Evolutionary conservation across 1,140 invertebrate species (phyloP).

Genomic region (Episyrphus balteatus): DNA sequence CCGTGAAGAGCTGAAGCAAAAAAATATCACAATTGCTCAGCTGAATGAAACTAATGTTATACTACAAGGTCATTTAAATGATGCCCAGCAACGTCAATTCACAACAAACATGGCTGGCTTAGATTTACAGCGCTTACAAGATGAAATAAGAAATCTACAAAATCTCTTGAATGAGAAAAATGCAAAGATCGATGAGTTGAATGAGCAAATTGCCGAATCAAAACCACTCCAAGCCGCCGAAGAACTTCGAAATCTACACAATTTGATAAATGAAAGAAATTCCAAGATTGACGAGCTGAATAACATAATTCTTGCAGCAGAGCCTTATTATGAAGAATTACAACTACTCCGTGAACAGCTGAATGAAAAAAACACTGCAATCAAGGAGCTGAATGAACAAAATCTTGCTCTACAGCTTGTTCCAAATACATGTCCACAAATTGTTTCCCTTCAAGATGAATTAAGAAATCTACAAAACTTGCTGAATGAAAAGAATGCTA

Average conservation of each 20-base stretch:
- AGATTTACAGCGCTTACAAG: too few relatives aligned
- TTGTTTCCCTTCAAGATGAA: too few relatives aligned
- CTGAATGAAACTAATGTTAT: background rate
- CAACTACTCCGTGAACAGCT: background rate
- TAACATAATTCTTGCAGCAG: background rate
- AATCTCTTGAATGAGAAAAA: background rate
- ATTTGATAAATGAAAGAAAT: too few relatives aligned
- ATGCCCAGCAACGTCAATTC: background rate
- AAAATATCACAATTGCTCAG: too few relatives aligned
- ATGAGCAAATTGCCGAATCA: conserved; percentile 1
- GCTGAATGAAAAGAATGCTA: too few relatives aligned
- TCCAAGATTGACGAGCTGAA: too few relatives aligned
- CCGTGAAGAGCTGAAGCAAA: background rate
- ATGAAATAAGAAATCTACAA: background rate
- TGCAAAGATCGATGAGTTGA: background rate
- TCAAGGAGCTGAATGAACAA: too few relatives aligned
- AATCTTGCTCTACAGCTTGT: too few relatives aligned
- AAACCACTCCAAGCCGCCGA: conserved; percentile 7
- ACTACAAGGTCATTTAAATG: background rate
- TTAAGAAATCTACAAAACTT: too few relatives aligned
- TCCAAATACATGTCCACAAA: too few relatives aligned
- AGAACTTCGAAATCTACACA: too few relatives aligned
- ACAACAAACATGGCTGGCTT: background rate
- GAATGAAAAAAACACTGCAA: too few relatives aligned
- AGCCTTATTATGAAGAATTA: background rate